Evolutionary conservation across 2,113 vertebrate genomes (phyloP).

Genomic region (Caranx melampygus): DNA sequence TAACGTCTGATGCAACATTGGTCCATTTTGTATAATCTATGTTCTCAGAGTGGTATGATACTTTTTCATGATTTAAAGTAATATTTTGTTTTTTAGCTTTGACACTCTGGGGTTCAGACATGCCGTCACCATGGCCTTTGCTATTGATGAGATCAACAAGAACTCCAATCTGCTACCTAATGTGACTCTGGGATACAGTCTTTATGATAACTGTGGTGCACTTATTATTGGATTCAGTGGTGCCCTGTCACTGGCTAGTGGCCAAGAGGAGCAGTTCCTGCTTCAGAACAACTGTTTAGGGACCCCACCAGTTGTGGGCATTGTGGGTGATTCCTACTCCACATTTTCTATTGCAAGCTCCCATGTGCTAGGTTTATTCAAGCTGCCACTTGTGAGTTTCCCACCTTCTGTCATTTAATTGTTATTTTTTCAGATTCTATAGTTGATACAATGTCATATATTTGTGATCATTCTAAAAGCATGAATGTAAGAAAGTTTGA

Average conservation of each 20-base stretch:
- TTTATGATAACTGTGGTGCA: conserved; percentile 29
- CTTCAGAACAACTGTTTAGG: background rate
- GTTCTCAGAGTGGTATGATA: background rate
- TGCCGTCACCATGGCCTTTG: conserved; percentile 32
- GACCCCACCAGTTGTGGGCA: conserved; percentile 1
- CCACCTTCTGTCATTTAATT: background rate
- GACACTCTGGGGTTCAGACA: conserved; percentile 17
- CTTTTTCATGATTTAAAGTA: background rate
- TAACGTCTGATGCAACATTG: no score
- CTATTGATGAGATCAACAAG: conserved; percentile 21
- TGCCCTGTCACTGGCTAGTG: conserved; percentile 18
- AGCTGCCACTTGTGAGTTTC: conserved; percentile 17
- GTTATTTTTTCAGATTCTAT: background rate
- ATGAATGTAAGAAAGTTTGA: no score
- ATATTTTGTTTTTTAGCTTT: conserved; percentile 5
- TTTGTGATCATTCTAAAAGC: background rate
- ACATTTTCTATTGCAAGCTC: conserved; percentile 20
- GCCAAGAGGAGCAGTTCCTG: conserved; percentile 12
- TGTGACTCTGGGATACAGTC: conserved; percentile 32
- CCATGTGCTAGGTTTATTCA: conserved; percentile 14
- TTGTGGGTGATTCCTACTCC: conserved; percentile 26
- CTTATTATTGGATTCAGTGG: conserved; percentile 24
- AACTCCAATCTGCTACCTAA: conserved; percentile 15
- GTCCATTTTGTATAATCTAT: no score
- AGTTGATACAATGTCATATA: no score